Conservation (phyloP, 64 coral and sea anemone species). For the Cladopsammia gracilis region DNA sequence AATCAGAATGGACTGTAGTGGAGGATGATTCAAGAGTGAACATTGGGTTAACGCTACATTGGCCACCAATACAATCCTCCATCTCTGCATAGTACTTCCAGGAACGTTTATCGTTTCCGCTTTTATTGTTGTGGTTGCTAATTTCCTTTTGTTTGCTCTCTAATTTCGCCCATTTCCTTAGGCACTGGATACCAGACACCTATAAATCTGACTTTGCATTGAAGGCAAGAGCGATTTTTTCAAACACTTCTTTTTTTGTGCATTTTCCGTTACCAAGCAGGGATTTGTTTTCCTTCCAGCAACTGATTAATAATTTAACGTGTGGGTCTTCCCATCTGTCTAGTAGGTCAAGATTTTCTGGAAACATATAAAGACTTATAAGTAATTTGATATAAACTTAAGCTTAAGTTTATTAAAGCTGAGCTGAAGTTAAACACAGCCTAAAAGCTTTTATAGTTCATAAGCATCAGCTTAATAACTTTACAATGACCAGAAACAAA, state of each 20-base stretch:
- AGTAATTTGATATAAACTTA: too few relatives aligned
- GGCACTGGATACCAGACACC: conserved; percentile 8
- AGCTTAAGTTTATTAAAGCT: too few relatives aligned
- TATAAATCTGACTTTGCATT: conserved; percentile 2
- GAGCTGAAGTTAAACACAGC: too few relatives aligned
- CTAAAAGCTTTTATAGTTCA: too few relatives aligned
- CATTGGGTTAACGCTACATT: neutral
- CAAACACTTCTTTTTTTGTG: conserved; percentile 2
- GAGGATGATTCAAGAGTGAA: conserved; percentile 32
- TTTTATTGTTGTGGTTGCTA: conserved; percentile 20
- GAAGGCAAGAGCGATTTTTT: neutral
- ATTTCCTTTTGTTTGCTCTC: too few relatives aligned
- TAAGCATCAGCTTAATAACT: too few relatives aligned
- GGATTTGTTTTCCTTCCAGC: neutral
- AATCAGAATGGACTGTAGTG: neutral
- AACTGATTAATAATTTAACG: neutral
- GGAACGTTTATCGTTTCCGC: neutral
- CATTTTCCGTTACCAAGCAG: neutral
- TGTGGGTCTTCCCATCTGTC: neutral
- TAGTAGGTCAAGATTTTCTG: neutral
- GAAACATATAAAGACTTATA: too few relatives aligned
- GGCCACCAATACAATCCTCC: conserved; percentile 14
- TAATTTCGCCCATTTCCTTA: neutral
- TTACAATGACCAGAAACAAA: too few relatives aligned
- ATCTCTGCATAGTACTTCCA: conserved; percentile 29